phyloP scores from a whole-genome alignment of 2,113 vertebrate species.

The Himantopus leucocephalus region DNA sequence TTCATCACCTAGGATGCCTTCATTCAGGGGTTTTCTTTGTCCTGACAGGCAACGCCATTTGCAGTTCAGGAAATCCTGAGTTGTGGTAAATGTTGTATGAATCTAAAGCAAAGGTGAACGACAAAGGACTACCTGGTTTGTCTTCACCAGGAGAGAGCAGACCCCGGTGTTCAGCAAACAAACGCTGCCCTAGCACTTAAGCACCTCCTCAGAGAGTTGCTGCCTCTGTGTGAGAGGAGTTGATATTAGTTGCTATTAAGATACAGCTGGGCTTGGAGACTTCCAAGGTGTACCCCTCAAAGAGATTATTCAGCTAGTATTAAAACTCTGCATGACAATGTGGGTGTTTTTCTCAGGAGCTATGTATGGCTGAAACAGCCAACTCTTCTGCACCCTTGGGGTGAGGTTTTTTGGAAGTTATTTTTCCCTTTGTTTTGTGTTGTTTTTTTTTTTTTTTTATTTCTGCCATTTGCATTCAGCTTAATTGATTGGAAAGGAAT shows the following conservation, averaged over 20 bases:
- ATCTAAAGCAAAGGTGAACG: not conserved
- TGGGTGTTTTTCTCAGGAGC: not conserved
- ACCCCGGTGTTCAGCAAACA: not conserved
- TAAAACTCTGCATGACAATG: constrained; percentile 6
- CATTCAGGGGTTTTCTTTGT: not conserved
- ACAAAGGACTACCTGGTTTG: not conserved
- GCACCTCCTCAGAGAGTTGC: not conserved
- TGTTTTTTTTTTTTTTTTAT: not conserved
- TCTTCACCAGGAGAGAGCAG: not conserved
- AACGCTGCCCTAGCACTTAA: not conserved
- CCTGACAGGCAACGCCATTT: not conserved
- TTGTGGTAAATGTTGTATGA: not conserved
- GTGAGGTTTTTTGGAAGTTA: not conserved
- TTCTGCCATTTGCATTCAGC: not conserved
- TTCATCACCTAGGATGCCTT: not conserved
- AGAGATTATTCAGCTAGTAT: not conserved
- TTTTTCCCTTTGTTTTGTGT: not conserved
- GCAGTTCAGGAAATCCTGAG: not conserved
- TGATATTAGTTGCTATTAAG: constrained; percentile 22
- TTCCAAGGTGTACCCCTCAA: not conserved
- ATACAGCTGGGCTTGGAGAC: not conserved
- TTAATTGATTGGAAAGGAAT: constrained; percentile 42
- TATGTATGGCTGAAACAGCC: not conserved
- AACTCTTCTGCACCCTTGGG: not conserved
- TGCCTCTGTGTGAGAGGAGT: not conserved